phyloP scores from a whole-genome alignment of 2,113 vertebrate species.

The Apaloderma vittatum region DNA sequence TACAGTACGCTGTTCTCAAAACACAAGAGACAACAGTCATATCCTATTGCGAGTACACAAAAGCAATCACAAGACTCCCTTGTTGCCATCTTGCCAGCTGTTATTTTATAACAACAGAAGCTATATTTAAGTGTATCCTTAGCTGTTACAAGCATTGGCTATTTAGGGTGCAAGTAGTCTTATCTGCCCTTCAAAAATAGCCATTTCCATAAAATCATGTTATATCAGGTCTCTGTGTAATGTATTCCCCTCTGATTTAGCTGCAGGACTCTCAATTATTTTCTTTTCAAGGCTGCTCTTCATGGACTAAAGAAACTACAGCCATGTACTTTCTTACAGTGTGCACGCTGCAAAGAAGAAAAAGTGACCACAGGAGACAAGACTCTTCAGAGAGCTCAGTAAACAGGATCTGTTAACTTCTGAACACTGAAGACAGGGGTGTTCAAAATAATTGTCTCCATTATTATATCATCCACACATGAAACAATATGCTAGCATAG shows the following conservation, averaged over 20 bases:
- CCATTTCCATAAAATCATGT: neutral
- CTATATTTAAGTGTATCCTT: neutral
- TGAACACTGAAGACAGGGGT: fast-evolving
- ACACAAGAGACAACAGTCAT: constrained; percentile 52
- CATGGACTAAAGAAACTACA: neutral
- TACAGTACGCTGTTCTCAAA: constrained; percentile 90
- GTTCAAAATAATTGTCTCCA: neutral
- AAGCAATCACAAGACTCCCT: neutral
- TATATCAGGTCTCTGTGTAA: neutral
- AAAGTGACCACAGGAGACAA: neutral
- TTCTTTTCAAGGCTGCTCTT: neutral
- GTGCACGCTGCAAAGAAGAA: neutral
- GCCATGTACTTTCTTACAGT: neutral
- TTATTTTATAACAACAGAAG: neutral
- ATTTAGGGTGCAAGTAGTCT: neutral
- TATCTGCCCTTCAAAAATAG: neutral
- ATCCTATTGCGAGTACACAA: neutral
- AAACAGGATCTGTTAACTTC: neutral
- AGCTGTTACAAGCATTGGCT: neutral
- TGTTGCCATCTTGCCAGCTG: neutral
- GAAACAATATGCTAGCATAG: neutral
- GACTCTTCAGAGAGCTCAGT: neutral
- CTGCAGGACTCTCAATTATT: neutral
- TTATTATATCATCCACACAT: neutral
- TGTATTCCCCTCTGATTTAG: neutral